Percentiles rank a stretch among this genome's conserved stretches.
Conservation (phyloP, 2,888 invertebrate genomes). For the Emesis furor region DNA sequence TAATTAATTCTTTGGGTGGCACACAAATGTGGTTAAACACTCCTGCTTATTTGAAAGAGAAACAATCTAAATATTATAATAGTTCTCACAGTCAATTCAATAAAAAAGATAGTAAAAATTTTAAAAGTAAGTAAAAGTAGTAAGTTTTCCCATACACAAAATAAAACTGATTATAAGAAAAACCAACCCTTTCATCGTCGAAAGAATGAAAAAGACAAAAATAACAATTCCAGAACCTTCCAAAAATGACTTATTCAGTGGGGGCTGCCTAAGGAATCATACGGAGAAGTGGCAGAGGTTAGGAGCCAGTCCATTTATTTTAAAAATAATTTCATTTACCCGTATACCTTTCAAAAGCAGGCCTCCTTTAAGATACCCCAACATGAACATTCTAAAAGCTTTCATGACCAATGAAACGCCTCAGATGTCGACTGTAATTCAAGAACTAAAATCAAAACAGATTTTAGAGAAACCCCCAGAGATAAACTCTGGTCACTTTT, state of each 20-base stretch:
- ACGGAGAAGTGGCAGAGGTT: slow-evolving; percentile 27
- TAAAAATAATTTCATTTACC: too few relatives aligned
- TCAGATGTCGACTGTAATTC: too few relatives aligned
- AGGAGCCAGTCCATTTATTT: slow-evolving; percentile 44
- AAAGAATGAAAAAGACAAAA: background rate
- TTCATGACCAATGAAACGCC: slow-evolving; percentile 34
- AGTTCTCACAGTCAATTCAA: background rate
- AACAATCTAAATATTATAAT: background rate
- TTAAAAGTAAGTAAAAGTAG: background rate
- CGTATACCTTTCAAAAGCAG: slow-evolving; percentile 51
- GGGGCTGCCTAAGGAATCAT: background rate
- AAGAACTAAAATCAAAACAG: too few relatives aligned
- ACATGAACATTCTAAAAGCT: background rate
- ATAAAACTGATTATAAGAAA: background rate
- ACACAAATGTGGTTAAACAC: slow-evolving; percentile 27
- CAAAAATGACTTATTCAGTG: too few relatives aligned
- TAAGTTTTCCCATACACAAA: background rate
- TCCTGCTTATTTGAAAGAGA: slow-evolving; percentile 28
- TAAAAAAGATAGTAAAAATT: background rate
- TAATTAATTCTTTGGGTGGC: slow-evolving; percentile 33
- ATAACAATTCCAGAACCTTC: background rate
- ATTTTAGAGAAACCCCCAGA: too few relatives aligned
- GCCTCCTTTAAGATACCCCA: slow-evolving; percentile 40
- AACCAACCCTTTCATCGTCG: background rate
- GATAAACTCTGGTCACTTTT: too few relatives aligned